Evolutionary conservation across 2,113 vertebrate species (phyloP), one percentile per base, ranked within the genome.

Genomic region (Aptenodytes patagonicus): DNA sequence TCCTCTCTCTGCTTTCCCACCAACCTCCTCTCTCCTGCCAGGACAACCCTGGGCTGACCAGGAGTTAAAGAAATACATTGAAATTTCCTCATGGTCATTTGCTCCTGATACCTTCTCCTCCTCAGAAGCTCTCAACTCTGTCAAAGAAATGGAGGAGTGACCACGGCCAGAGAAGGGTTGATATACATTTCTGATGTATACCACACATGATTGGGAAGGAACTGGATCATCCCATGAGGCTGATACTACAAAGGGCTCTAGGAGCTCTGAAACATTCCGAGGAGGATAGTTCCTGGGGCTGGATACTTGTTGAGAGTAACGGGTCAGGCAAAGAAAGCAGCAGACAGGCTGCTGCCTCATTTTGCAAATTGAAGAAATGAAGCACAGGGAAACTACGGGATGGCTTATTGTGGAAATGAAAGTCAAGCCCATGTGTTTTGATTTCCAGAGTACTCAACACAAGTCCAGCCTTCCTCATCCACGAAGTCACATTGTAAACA

Each of bases 291-390:
- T 90, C 65, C 69, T 7, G 14, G 19, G 58, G n/a, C 25, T 86
- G 79, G 69, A 47, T 54, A 61, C 57, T 87, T 0, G 0, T 4
- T 54, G 68, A 49, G 71, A 95, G 29, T 89, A 95, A 93, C 77
- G 49, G 94, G 57, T 64, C 69, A 72, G 90, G 57, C 77, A 71
- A 40, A 52, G 61, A 40, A 40, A 85, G 64, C 77, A 91, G 73
- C 61, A 79, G 75, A 77, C 0, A 3, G 77, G 40, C 70, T 71
- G 82, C 72, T 38, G 65, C 69, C 44, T 95, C 80, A 76, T 93
- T 92, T 87, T 68, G 44, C 83, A 93, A 89, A 95, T 68, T 91
- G 89, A 71, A 92, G 86, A 92, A 96, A 82, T 7, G 44, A 91
- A 92, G 80, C 22, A 32, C 36, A 42, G 52, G 73, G 83, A 91